phyloP scores from a whole-genome alignment of 2,113 vertebrate species.

The Nothocercus nigrocapillus region DNA sequence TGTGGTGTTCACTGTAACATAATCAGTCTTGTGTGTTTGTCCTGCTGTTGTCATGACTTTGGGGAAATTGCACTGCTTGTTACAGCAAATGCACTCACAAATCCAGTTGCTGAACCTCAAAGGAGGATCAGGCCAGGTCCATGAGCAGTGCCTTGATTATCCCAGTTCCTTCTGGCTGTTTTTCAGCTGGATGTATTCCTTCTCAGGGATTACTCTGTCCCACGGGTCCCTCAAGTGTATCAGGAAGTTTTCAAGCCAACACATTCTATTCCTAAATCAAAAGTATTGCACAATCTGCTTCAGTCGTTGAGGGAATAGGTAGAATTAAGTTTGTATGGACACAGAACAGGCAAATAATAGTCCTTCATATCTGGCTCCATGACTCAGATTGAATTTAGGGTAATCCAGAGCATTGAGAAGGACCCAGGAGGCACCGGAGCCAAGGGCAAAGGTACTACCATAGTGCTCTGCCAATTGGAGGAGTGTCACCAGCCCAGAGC shows the following conservation, averaged over 20 bases:
- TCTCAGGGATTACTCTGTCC: neutral
- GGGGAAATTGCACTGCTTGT: neutral
- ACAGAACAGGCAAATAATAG: neutral
- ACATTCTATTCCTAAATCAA: neutral
- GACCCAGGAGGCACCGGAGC: neutral
- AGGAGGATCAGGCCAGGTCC: neutral
- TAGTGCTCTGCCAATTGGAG: neutral
- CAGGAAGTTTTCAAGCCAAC: neutral
- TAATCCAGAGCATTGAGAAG: neutral
- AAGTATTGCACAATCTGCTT: neutral
- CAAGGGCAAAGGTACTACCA: rapidly evolving
- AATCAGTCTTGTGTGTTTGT: neutral
- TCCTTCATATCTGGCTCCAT: neutral
- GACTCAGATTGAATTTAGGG: neutral
- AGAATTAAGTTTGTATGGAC: neutral
- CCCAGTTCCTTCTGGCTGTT: neutral
- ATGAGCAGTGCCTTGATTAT: neutral
- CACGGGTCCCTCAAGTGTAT: neutral
- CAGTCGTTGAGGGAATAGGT: neutral
- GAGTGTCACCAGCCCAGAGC: neutral
- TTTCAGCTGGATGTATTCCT: neutral
- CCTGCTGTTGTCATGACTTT: neutral
- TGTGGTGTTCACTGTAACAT: neutral
- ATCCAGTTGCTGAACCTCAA: neutral
- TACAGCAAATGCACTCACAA: neutral